Evolutionary conservation across 2,113 vertebrate genomes (phyloP).

Genomic region (Rousettus leschenaultii): DNA sequence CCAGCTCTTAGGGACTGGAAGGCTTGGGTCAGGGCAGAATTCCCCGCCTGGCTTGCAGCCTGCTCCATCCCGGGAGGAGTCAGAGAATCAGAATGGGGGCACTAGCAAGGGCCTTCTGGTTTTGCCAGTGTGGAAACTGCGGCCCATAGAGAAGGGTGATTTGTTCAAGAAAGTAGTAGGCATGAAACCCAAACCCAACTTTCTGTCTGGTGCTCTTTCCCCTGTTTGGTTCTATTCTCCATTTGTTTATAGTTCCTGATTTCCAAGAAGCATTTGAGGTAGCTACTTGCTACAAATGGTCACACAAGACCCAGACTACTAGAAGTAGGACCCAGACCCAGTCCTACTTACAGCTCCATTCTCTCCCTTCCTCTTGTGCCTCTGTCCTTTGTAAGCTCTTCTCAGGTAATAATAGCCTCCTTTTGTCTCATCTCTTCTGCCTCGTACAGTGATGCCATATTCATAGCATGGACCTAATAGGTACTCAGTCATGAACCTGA

Average conservation of each 20-base stretch:
- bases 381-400: background rate
- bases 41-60: background rate
- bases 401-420: background rate
- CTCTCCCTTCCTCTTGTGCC: too few relatives aligned
- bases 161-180: background rate
- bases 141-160: background rate
- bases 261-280: background rate
- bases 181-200: fast-evolving
- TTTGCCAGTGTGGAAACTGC: background rate
- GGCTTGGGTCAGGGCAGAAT: background rate
- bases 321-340: too few relatives aligned
- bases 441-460: too few relatives aligned
- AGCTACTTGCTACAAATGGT: too few relatives aligned
- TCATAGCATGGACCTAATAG: background rate
- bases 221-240: background rate
- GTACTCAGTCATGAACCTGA: background rate
- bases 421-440: background rate
- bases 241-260: background rate
- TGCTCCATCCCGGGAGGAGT: background rate
- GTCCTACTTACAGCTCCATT: background rate
- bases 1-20: background rate
- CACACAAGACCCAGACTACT: background rate
- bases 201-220: background rate
- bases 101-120: background rate
- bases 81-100: background rate